Evolutionary conservation across 2,797 vertebrate genomes (phyloP).

Genomic region (Rhinatrema bivittatum): DNA sequence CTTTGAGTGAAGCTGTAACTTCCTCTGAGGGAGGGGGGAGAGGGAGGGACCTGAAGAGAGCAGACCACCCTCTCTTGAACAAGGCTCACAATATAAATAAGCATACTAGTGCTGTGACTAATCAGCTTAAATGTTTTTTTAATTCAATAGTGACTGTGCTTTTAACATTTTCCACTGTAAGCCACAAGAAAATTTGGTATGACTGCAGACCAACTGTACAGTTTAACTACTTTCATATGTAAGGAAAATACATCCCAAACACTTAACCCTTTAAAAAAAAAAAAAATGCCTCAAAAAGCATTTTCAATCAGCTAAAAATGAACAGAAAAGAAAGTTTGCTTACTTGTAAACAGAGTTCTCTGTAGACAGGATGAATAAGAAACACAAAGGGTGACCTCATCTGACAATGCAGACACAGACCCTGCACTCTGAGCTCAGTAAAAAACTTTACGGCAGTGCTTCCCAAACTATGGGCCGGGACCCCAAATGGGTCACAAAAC

Average conservation of each 20-base stretch:
- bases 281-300: constrained; percentile 2
- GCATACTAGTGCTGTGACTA: constrained; percentile 58
- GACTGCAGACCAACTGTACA: too few species aligned
- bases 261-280: constrained; percentile 28
- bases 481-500: too few species aligned
- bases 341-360: too few species aligned
- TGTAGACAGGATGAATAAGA: too few species aligned
- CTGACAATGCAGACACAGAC: too few species aligned
- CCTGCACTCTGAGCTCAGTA: too few species aligned
- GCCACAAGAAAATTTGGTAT: constrained; percentile 55
- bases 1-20: constrained; percentile 54
- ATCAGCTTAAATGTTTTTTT: constrained; percentile 46
- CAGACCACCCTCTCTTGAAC: constrained; percentile 23
- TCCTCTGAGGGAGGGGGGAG: constrained; percentile 46
- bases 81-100: constrained; percentile 33
- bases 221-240: constrained; percentile 55
- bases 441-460: too few species aligned
- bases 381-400: too few species aligned
- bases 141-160: constrained; percentile 38
- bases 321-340: too few species aligned
- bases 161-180: constrained; percentile 66
- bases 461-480: too few species aligned
- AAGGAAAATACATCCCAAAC: constrained; percentile 17
- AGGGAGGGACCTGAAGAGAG: constrained; percentile 10
- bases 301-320: neutral